Base-by-base conservation (phyloP, 2,113 vertebrate genomes). In the Pterocles gutturalis region DNA sequence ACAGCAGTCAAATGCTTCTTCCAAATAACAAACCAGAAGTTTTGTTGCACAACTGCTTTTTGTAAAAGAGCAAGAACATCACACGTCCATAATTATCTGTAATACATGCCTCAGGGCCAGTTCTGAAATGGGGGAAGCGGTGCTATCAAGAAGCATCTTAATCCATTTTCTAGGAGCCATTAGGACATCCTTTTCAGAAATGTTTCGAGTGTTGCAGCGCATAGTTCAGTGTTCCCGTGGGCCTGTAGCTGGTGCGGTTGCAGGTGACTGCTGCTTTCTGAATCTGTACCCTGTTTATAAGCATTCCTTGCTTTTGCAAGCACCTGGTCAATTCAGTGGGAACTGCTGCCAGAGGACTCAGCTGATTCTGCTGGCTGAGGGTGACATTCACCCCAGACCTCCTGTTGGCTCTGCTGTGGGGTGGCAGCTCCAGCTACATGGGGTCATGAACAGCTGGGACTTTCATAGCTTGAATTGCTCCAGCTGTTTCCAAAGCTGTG, bases 81-180 rank as follows among this genome's bases (percentile, higher is more conserved):
- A 3, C 33, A 53, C 36, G 64, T 66, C 28, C 45, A 0, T 82
- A 82, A 96, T 79, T 93, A 93, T 62, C 65, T 60, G n/a, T 64
- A 96, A 64, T 54, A 34, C 22, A 5, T 48, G 77, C 46, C 91
- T 89, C 5, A 6, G 41, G 91, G 81, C 43, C 29, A 24, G 55
- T 89, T 76, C 58, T 91, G 61, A 91, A 93, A 95, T 11, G 34
- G 55, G 72, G 60, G 51, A 96, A 91, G 38, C 0, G 55, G 87
- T 91, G 53, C 8, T 96, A 94, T 92, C 87, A 25, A 57, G 83
- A 79, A 67, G 19, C 17, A 72, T 49, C 78, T 76, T 87, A 95
- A 95, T 91, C 67, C 45, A 45, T 95, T 95, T 95, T 76, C 83
- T 66, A 82, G 70, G 21, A 95, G 24, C 58, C 61, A 95, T 91